These are phyloP conservation scores for Drosophila flavopinicola DNA, from an alignment of 2,888 invertebrate species.

Conservation along the genomic window DNA sequence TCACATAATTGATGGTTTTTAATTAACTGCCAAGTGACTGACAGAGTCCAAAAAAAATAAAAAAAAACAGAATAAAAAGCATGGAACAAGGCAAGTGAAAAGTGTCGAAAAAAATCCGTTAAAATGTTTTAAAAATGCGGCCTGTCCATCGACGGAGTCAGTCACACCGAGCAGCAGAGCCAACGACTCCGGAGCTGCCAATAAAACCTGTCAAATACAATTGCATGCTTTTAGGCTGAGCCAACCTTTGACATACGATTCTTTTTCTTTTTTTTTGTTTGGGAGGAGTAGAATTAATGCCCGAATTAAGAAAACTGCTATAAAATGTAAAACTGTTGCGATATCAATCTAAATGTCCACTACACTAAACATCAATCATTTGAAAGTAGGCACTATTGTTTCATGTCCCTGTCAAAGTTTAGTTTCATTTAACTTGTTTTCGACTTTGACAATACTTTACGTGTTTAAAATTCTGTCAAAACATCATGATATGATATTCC, in stretches of 20 bases:
- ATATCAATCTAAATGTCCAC: no score
- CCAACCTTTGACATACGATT: slow-evolving; percentile 24
- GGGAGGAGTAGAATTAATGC: background rate
- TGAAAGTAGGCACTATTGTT: no score
- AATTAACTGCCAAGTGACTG: slow-evolving; percentile 77
- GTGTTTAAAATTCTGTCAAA: no score
- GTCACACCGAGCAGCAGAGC: slow-evolving; percentile 22
- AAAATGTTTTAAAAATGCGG: slow-evolving; percentile 30
- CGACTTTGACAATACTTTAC: no score
- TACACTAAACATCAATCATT: no score
- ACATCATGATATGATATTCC: no score
- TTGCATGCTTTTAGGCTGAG: slow-evolving; percentile 46
- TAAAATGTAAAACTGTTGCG: no score
- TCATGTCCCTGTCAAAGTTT: no score
- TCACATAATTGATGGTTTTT: slow-evolving; percentile 78
- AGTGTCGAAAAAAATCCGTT: slow-evolving; percentile 15
- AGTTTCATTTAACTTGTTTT: background rate
- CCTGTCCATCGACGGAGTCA: slow-evolving; percentile 5
- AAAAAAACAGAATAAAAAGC: slow-evolving; percentile 1
- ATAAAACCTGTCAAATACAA: slow-evolving; percentile 64
- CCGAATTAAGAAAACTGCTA: no score
- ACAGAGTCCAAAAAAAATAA: slow-evolving; percentile 42
- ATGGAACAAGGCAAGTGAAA: background rate
- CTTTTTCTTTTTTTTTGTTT: no score
- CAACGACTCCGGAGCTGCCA: slow-evolving; percentile 44